phyloP scores from a whole-genome alignment of 2,888 invertebrate genomes.

The Heteromurus nitidus region DNA sequence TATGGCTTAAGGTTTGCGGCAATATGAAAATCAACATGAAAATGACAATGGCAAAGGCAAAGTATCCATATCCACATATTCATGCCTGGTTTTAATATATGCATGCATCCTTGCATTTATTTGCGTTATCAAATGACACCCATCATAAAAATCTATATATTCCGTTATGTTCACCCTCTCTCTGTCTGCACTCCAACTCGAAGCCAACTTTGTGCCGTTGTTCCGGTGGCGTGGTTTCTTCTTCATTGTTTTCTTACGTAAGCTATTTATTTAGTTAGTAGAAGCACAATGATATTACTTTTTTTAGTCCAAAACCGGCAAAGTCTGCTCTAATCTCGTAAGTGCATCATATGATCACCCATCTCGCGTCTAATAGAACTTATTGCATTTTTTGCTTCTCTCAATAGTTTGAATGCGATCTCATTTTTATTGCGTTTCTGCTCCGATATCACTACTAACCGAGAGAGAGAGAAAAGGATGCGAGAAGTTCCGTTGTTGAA shows the following conservation, averaged over 20 bases:
- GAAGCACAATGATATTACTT: constrained; percentile 3
- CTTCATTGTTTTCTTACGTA: neutral
- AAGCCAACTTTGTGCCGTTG: constrained; percentile 44
- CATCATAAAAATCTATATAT: constrained; percentile 51
- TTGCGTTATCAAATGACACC: constrained; percentile 47
- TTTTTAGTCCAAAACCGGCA: constrained; percentile 40
- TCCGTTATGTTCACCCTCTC: constrained; percentile 56
- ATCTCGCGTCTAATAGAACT: neutral
- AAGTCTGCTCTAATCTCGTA: neutral
- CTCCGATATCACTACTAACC: constrained; percentile 15
- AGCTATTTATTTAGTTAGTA: neutral
- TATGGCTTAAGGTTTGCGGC: no score
- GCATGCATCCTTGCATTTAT: constrained; percentile 18
- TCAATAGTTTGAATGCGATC: no score
- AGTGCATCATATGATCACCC: neutral
- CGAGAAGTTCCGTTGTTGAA: constrained; percentile 19
- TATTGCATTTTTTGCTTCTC: no score
- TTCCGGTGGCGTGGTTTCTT: constrained; percentile 31
- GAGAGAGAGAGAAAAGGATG: constrained; percentile 1
- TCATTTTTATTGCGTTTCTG: no score
- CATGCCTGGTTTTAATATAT: neutral
- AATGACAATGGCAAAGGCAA: neutral
- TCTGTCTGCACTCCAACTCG: constrained; percentile 28
- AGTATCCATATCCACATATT: neutral
- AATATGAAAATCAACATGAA: constrained; percentile 4